Percentiles rank a stretch among this genome's conserved stretches.
These are phyloP conservation scores for Anthopleura sola DNA, from an alignment of 64 coral and sea anemone genomes.

Conservation along the genomic window DNA sequence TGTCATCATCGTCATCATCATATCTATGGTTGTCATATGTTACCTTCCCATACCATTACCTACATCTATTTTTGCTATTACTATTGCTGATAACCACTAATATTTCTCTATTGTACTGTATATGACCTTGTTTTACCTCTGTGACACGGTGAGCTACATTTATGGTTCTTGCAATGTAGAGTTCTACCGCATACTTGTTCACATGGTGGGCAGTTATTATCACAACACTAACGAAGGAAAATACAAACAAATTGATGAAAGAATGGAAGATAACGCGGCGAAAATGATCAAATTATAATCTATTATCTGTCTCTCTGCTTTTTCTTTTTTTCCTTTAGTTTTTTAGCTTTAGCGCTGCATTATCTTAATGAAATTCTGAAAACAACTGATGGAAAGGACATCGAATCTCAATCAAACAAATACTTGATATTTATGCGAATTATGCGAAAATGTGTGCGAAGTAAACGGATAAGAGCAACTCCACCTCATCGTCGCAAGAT, in stretches of 20 bases:
- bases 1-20: background rate
- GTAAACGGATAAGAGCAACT: background rate
- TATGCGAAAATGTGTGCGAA: background rate
- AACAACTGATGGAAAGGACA: no score
- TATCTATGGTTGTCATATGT: no score
- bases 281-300: background rate
- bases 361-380: no score
- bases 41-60: no score
- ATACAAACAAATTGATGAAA: background rate
- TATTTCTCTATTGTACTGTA: background rate
- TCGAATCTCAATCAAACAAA: no score
- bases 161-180: conserved; percentile 93
- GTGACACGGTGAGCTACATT: conserved; percentile 92
- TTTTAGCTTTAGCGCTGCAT: no score
- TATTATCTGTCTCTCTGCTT: no score
- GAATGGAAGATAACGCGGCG: background rate
- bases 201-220: conserved; percentile 75
- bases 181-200: conserved; percentile 86
- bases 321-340: no score
- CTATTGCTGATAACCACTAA: no score
- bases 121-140: conserved; percentile 54
- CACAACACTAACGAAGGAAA: conserved; percentile 68
- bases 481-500: background rate
- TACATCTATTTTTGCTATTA: no score
- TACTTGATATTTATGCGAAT: no score